Evolutionary conservation across 2,797 vertebrate genomes (phyloP).

Genomic region (Microctenopoma steveboyesi): DNA sequence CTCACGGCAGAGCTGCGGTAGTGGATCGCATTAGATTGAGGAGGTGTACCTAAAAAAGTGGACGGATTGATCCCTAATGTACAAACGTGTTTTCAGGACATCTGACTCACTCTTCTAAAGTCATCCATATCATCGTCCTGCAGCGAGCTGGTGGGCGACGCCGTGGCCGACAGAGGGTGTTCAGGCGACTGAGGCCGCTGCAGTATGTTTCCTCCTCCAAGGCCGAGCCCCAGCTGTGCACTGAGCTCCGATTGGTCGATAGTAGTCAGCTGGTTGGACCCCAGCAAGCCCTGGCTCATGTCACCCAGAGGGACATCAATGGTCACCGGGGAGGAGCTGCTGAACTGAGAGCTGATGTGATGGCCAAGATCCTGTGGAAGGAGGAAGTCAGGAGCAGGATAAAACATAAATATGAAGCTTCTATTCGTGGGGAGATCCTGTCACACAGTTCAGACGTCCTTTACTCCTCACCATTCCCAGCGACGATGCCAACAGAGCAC

Average conservation of each 20-base stretch:
- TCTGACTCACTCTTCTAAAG: constrained; percentile 84
- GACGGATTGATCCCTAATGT: too few relatives aligned
- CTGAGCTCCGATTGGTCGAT: constrained; percentile 95
- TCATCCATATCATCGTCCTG: constrained; percentile 91
- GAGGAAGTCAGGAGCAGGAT: constrained; percentile 5
- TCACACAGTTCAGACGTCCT: fast-evolving
- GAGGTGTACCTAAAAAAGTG: too few relatives aligned
- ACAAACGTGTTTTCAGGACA: too few relatives aligned
- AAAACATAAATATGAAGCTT: fast-evolving
- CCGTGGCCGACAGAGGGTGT: constrained; percentile 85
- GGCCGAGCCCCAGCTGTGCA: constrained; percentile 89
- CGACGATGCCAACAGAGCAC: constrained; percentile 76
- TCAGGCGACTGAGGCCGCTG: constrained; percentile 86
- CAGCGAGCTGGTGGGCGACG: constrained; percentile 88
- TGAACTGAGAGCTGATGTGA: constrained; percentile 90
- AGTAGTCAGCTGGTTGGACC: constrained; percentile 90
- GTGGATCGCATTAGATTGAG: too few relatives aligned
- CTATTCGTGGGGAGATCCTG: fast-evolving
- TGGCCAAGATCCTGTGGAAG: constrained; percentile 87
- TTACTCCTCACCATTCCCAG: constrained; percentile 81
- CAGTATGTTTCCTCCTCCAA: constrained; percentile 86
- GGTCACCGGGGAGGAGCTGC: constrained; percentile 90
- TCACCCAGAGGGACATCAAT: constrained; percentile 91
- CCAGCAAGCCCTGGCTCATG: constrained; percentile 87
- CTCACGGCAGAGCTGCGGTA: too few relatives aligned